Evolutionary conservation across 2,797 vertebrate species (phyloP).

Genomic region (Numenius phaeopus): DNA sequence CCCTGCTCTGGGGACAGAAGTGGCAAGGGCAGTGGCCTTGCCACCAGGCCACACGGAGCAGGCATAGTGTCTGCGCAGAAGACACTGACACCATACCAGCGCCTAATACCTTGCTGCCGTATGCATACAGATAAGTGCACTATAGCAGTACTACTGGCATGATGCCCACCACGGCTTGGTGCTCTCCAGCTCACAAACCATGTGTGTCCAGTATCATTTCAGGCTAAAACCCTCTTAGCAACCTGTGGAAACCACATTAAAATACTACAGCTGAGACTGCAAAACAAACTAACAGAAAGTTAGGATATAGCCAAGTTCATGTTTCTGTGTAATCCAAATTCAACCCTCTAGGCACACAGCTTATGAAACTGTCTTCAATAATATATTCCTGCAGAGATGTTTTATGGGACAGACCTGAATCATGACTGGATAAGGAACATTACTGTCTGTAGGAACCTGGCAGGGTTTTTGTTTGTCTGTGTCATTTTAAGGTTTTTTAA

Average conservation of each 20-base stretch:
- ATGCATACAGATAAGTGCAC: neutral
- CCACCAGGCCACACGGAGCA: neutral
- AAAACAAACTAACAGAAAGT: neutral
- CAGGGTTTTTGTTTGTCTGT: neutral
- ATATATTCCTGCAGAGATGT: neutral
- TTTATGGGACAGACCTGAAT: neutral
- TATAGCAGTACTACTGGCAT: neutral
- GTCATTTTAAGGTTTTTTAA: neutral
- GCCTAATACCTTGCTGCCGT: neutral
- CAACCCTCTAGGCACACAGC: neutral
- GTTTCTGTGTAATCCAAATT: neutral
- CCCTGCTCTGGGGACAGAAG: neutral
- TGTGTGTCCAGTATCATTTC: neutral
- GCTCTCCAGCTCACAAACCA: neutral
- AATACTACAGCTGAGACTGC: neutral
- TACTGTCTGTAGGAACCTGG: neutral
- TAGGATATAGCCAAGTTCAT: neutral
- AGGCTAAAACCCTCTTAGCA: neutral
- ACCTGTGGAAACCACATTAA: neutral
- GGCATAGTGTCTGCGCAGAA: accelerated
- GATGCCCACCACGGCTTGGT: accelerated
- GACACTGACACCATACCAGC: accelerated
- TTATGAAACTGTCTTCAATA: slow-evolving; percentile 2
- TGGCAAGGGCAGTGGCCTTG: neutral
- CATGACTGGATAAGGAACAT: neutral